Percentiles rank a stretch among this genome's conserved stretches.
Conservation (phyloP, 2,888 invertebrate genomes). For the Darwinula stevensoni region DNA sequence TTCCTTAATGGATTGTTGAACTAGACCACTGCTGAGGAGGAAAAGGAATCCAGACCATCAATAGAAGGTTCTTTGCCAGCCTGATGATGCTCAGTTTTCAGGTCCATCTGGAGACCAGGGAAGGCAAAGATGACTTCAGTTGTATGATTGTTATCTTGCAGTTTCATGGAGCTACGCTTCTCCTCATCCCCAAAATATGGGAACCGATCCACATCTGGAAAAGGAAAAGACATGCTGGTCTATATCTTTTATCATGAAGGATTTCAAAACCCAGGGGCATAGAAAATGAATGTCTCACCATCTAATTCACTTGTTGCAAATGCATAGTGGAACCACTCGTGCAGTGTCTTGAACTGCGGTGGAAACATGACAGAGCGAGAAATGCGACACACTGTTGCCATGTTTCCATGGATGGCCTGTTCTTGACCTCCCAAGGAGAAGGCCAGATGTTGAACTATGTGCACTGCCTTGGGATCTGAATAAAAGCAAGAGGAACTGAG, state of each 20-base stretch:
- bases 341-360: conserved; percentile 71
- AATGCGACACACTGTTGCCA: conserved; percentile 79
- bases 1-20: no score
- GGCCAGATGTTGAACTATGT: conserved; percentile 66
- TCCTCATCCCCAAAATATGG: conserved; percentile 47
- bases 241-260: no score
- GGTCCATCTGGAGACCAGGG: conserved; percentile 68
- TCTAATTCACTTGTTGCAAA: conserved; percentile 82
- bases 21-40: conserved; percentile 22
- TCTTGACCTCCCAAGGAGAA: conserved; percentile 48
- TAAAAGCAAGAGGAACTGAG: no score
- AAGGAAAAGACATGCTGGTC: neutral
- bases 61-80: conserved; percentile 18
- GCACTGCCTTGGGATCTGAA: conserved; percentile 13
- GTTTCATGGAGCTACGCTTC: no score
- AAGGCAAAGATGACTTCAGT: conserved; percentile 89
- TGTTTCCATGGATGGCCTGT: conserved; percentile 21
- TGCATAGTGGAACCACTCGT: conserved; percentile 91
- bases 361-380: conserved; percentile 74
- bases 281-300: conserved; percentile 31
- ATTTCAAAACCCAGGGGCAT: no score
- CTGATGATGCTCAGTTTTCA: conserved; percentile 75
- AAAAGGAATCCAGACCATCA: conserved; percentile 8
- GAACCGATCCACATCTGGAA: conserved; percentile 54
- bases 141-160: conserved; percentile 47